Conservation (phyloP, 2,888 invertebrate genomes). For the Neoascia interrupta region DNA sequence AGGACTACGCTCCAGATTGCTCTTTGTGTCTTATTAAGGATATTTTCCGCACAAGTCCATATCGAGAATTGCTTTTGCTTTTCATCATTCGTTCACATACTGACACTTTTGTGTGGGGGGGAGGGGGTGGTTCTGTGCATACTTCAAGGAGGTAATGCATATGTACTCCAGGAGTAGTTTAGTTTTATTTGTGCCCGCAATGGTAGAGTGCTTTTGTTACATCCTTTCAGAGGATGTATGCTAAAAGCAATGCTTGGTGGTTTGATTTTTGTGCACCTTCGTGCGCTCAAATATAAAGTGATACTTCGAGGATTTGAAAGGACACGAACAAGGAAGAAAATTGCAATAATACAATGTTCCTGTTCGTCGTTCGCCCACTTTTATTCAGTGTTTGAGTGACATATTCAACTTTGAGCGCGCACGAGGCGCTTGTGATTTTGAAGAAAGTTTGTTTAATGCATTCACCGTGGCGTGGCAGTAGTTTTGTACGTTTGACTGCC, state of each 20-base stretch:
- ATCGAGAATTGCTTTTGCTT: constrained; percentile 41
- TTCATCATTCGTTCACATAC: not conserved
- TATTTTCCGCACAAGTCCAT: constrained; percentile 39
- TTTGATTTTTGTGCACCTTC: constrained; percentile 36
- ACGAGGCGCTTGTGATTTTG: constrained; percentile 28
- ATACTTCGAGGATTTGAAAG: constrained; percentile 50
- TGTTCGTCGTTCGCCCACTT: constrained; percentile 40
- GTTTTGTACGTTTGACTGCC: not conserved
- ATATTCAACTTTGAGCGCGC: constrained; percentile 49
- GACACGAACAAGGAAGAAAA: constrained; percentile 61
- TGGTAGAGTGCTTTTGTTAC: constrained; percentile 55
- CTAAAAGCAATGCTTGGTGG: constrained; percentile 44
- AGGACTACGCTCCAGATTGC: constrained; percentile 16
- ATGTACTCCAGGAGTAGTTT: too few relatives aligned
- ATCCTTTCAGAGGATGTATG: constrained; percentile 34
- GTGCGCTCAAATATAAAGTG: constrained; percentile 38
- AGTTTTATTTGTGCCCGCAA: constrained; percentile 45
- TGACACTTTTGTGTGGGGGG: not conserved
- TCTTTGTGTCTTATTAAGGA: constrained; percentile 41
- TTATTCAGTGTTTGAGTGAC: constrained; percentile 55
- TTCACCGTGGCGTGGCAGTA: constrained; percentile 28
- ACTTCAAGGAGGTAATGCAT: too few relatives aligned
- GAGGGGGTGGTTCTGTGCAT: constrained; percentile 9
- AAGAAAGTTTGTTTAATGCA: constrained; percentile 51
- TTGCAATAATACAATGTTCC: constrained; percentile 55